A percentile compares a stretch with the other conserved stretches of the same genome.
phyloP scores from a whole-genome alignment of 1,140 invertebrate genomes.

The Drosophila sturtevanti region DNA sequence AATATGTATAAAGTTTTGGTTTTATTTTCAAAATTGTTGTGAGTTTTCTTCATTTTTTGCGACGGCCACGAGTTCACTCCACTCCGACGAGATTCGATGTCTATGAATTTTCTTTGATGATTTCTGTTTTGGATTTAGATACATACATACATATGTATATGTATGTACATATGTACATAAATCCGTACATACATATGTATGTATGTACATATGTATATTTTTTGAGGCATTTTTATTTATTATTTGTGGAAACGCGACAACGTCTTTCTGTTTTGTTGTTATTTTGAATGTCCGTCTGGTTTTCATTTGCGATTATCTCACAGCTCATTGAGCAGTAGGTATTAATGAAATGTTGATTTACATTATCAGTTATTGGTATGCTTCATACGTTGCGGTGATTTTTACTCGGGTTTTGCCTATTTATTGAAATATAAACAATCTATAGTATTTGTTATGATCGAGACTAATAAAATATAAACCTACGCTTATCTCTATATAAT shows the following conservation, averaged over 20 bases:
- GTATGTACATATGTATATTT: not conserved
- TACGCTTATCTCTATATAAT: not conserved
- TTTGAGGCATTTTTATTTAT: slow-evolving; percentile 17
- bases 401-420: not conserved
- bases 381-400: not conserved
- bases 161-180: not conserved
- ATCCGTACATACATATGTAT: slow-evolving; percentile 14
- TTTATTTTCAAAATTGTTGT: slow-evolving; percentile 33
- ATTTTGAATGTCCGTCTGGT: slow-evolving; percentile 23
- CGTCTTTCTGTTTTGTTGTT: slow-evolving; percentile 38
- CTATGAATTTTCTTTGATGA: slow-evolving; percentile 75
- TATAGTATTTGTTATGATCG: not conserved
- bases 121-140: slow-evolving; percentile 34
- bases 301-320: slow-evolving; percentile 31
- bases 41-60: slow-evolving; percentile 19
- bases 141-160: slow-evolving; percentile 10
- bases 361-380: not conserved
- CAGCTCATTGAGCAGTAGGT: slow-evolving; percentile 29
- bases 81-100: slow-evolving; percentile 45
- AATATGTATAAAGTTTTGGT: slow-evolving; percentile 44
- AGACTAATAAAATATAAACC: not conserved
- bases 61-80: slow-evolving; percentile 75
- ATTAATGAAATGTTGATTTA: slow-evolving; percentile 1
- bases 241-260: slow-evolving; percentile 66
- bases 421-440: not conserved